Evolutionary conservation across 2,888 invertebrate species (phyloP).

Genomic region (Drosophila robusta): DNA sequence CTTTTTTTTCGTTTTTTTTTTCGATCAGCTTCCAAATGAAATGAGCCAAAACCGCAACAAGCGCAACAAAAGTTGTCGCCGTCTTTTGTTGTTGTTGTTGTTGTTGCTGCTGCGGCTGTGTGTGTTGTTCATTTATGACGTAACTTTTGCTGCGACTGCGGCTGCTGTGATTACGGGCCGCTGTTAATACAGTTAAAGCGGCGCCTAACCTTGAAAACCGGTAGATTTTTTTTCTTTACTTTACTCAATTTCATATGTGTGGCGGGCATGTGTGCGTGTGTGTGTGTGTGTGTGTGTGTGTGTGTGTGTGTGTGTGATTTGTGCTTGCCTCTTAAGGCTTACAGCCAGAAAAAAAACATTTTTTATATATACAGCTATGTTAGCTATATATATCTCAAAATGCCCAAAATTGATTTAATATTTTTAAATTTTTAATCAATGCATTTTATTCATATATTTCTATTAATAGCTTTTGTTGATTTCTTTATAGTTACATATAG

Average conservation of each 20-base stretch:
- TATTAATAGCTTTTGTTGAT: not conserved
- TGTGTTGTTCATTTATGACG: constrained; percentile 75
- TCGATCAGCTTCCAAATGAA: constrained; percentile 60
- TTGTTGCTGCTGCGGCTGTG: constrained; percentile 37
- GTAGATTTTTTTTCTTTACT: constrained; percentile 66
- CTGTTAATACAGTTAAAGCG: constrained; percentile 79
- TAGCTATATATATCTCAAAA: constrained; percentile 1
- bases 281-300: constrained; percentile 41
- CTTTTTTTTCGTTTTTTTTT: constrained; percentile 10
- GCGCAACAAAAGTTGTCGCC: constrained; percentile 61
- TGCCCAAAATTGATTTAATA: not conserved
- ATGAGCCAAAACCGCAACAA: constrained; percentile 78
- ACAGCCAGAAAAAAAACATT: constrained; percentile 25
- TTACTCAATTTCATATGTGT: constrained; percentile 61
- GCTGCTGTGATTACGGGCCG: constrained; percentile 77
- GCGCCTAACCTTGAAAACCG: constrained; percentile 78
- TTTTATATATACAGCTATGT: constrained; percentile 27
- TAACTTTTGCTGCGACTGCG: constrained; percentile 69
- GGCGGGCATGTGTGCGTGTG: constrained; percentile 20
- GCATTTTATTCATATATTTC: constrained; percentile 12
- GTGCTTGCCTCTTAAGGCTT: constrained; percentile 51
- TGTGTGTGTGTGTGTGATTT: constrained; percentile 44
- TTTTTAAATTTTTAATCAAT: constrained; percentile 5
- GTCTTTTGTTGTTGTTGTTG: constrained; percentile 41
- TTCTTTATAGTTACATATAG: not conserved